phyloP scores from a whole-genome alignment of 2,113 vertebrate species.

The Callorhinus ursinus region DNA sequence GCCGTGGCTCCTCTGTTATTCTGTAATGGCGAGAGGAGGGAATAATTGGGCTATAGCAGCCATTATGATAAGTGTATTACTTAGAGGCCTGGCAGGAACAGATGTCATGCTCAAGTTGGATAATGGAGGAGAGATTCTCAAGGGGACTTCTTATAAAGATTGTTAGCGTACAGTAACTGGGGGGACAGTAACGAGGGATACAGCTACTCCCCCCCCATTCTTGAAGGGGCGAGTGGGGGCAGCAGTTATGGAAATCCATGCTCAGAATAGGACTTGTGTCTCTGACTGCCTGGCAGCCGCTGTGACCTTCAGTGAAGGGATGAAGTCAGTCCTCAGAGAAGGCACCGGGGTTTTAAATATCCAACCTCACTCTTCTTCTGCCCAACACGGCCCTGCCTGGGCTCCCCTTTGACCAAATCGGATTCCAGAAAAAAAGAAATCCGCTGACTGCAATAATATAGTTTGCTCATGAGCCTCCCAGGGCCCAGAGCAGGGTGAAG shows the following conservation, averaged over 20 bases:
- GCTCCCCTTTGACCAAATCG: background rate
- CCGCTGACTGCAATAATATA: background rate
- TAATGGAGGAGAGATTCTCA: background rate
- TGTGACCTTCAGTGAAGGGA: background rate
- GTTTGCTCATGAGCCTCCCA: background rate
- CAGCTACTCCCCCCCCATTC: background rate
- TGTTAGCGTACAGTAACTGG: background rate
- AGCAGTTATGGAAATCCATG: background rate
- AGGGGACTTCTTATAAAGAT: background rate
- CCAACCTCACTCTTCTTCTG: background rate
- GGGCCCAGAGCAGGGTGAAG: background rate
- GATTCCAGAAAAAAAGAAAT: background rate
- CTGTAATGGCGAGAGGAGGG: background rate
- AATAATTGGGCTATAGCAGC: too few species aligned
- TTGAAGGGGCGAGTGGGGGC: background rate
- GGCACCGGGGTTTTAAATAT: background rate
- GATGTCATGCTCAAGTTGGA: background rate
- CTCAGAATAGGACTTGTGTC: too few species aligned
- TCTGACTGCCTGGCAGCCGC: background rate
- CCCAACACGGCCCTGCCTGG: fast-evolving
- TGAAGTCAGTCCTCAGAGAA: background rate
- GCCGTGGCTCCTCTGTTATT: background rate
- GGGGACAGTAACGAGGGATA: background rate
- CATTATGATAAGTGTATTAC: background rate
- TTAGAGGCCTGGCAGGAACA: background rate